Percentiles rank a stretch among this genome's conserved stretches.
Evolutionary conservation across 2,888 invertebrate genomes (phyloP).

Genomic region (Habroteleia sp.): DNA sequence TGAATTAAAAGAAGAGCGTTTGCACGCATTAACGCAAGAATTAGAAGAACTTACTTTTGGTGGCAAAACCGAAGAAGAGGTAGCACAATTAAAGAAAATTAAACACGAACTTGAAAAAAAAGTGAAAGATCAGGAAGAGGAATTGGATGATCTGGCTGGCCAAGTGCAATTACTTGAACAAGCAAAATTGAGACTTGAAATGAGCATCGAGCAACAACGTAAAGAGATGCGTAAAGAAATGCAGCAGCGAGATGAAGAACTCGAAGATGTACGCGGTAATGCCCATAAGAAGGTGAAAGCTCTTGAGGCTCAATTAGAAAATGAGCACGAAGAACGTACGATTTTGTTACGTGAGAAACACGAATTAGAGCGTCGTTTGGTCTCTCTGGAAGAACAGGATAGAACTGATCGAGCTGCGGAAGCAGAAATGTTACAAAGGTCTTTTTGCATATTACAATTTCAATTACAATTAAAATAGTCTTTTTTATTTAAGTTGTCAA

Average conservation of each 20-base stretch:
- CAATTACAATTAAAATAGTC: background rate
- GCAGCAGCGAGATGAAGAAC: conserved; percentile 94
- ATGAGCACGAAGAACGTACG: conserved; percentile 95
- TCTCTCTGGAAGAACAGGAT: conserved; percentile 89
- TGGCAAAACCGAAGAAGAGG: conserved; percentile 92
- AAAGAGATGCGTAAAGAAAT: conserved; percentile 95
- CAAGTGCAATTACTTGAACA: conserved; percentile 94
- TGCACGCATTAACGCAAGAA: conserved; percentile 89
- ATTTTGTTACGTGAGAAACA: conserved; percentile 93
- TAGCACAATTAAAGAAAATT: conserved; percentile 89
- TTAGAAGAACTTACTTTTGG: conserved; percentile 91
- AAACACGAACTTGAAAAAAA: conserved; percentile 94
- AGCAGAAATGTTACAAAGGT: conserved; percentile 81
- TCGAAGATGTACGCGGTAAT: conserved; percentile 94
- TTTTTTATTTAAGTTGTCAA: no score
- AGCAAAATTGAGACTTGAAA: conserved; percentile 95
- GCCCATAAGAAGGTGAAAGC: conserved; percentile 96
- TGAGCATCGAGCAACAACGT: conserved; percentile 94
- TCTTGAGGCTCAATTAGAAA: conserved; percentile 94
- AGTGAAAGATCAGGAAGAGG: conserved; percentile 94
- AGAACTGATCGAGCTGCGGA: conserved; percentile 88
- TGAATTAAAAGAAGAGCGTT: conserved; percentile 93
- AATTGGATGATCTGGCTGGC: conserved; percentile 96
- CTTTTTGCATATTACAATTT: conserved; percentile 1
- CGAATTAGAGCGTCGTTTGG: conserved; percentile 92